Conservation (phyloP, 2,888 invertebrate species). For the Oscheius sp. region DNA sequence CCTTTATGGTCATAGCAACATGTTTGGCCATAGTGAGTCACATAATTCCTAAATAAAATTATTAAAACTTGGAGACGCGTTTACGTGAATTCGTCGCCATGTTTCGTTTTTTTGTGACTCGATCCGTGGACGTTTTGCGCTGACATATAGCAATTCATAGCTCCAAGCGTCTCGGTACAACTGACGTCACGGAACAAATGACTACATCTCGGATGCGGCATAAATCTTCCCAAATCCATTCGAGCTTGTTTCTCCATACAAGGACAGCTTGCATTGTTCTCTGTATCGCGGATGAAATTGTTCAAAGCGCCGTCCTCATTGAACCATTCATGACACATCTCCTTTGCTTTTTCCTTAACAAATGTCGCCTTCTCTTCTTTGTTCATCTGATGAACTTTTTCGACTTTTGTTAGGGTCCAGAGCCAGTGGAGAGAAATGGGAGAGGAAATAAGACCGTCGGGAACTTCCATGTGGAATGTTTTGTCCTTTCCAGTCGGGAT, state of each 20-base stretch:
- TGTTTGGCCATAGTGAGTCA: constrained; percentile 81
- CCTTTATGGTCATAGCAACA: constrained; percentile 94
- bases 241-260: constrained; percentile 88
- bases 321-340: constrained; percentile 64
- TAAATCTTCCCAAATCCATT: constrained; percentile 88
- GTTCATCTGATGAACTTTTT: constrained; percentile 36
- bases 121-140: constrained; percentile 66
- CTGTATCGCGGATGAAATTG: constrained; percentile 64
- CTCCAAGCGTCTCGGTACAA: constrained; percentile 87
- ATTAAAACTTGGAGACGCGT: neutral
- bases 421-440: constrained; percentile 66
- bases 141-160: constrained; percentile 80
- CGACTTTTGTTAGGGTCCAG: constrained; percentile 48
- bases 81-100: constrained; percentile 29
- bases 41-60: constrained; percentile 45
- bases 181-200: constrained; percentile 63
- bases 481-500: neutral
- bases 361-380: constrained; percentile 25
- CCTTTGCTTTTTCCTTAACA: constrained; percentile 35
- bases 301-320: constrained; percentile 55
- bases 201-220: constrained; percentile 75
- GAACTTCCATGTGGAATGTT: constrained; percentile 27
- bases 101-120: constrained; percentile 22
- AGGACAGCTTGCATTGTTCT: constrained; percentile 74
- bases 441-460: constrained; percentile 50